Percentiles rank a stretch among this genome's conserved stretches.
These are phyloP conservation scores for Tragelaphus imberbis DNA, from an alignment of 2,113 vertebrate species.

Conservation along the genomic window DNA sequence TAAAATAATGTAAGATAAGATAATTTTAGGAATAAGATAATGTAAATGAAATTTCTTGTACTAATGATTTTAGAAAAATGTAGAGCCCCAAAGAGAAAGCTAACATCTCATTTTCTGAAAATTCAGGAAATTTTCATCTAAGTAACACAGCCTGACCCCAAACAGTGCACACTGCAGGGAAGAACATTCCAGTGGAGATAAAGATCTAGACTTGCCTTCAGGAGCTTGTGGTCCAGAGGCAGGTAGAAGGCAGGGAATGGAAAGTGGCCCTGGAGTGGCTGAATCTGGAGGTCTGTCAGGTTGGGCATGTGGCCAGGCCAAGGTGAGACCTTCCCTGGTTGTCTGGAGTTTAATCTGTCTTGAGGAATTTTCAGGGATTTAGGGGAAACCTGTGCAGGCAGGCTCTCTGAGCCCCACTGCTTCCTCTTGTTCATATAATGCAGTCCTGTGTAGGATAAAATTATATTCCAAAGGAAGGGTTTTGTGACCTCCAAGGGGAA, in stretches of 20 bases:
- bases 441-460: not conserved
- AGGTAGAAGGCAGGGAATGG: not conserved
- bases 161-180: not conserved
- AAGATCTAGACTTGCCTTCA: too few relatives aligned
- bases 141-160: not conserved
- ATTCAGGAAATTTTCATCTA: not conserved
- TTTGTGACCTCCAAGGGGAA: not conserved
- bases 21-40: not conserved
- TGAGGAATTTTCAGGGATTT: not conserved
- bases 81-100: not conserved
- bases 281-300: not conserved
- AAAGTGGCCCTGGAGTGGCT: not conserved
- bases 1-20: too few relatives aligned
- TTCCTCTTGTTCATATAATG: not conserved
- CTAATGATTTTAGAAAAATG: not conserved
- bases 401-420: not conserved
- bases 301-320: not conserved
- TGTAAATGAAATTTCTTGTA: not conserved
- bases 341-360: not conserved
- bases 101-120: not conserved
- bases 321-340: not conserved
- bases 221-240: not conserved
- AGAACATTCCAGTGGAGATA: not conserved
- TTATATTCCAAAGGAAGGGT: not conserved
- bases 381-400: not conserved